Evolutionary conservation across 1,140 invertebrate genomes (phyloP).

Genomic region (Trichogramma pretiosum): DNA sequence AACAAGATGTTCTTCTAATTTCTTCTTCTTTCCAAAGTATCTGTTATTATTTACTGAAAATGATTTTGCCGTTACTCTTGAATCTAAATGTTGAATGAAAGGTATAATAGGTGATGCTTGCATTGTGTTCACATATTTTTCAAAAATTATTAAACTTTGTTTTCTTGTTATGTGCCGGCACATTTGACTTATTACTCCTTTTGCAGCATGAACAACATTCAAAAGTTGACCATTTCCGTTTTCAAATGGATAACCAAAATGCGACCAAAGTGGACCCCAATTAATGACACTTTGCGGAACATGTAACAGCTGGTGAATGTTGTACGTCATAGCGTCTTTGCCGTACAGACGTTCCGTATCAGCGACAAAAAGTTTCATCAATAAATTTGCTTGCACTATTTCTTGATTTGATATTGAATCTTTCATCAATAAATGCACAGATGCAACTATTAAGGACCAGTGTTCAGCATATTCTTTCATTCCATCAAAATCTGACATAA

Average conservation of each 20-base stretch:
- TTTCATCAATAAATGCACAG: conserved; percentile 13
- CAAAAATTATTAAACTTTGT: too few relatives aligned
- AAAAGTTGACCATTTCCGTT: conserved; percentile 10
- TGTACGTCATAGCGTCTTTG: conserved; percentile 12
- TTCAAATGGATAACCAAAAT: conserved; percentile 18
- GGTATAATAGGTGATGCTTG: too few relatives aligned
- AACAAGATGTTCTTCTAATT: too few relatives aligned
- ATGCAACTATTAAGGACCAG: conserved; percentile 16
- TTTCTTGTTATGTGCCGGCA: too few relatives aligned
- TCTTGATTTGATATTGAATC: conserved; percentile 3
- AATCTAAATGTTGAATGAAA: too few relatives aligned
- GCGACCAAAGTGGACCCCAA: conserved; percentile 12
- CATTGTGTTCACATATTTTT: too few relatives aligned
- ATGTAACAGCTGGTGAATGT: conserved; percentile 16
- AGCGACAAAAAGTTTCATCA: conserved; percentile 11
- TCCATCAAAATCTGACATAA: neutral
- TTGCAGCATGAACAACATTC: conserved; percentile 12
- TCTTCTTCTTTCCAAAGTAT: too few relatives aligned
- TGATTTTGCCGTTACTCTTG: too few relatives aligned
- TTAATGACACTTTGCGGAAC: conserved; percentile 10
- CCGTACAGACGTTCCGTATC: conserved; percentile 8
- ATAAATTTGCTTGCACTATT: conserved; percentile 5
- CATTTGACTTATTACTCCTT: conserved; percentile 8
- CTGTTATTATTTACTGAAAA: too few relatives aligned
- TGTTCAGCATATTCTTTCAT: neutral